Conservation (phyloP, 2,888 invertebrate species). For the Caenorhabditis sp. region DNA sequence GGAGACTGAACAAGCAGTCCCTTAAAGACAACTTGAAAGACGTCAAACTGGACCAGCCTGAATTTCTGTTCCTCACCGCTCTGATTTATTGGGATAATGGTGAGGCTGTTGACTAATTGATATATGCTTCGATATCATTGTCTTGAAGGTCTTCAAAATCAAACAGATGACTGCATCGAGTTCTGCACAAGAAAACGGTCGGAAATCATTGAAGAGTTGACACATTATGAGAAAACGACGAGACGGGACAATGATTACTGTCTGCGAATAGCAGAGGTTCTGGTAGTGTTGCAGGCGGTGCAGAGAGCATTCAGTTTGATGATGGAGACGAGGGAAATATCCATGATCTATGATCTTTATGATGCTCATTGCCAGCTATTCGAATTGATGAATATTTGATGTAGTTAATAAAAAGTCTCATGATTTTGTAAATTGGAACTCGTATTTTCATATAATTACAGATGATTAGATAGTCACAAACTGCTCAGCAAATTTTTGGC, state of each 20-base stretch:
- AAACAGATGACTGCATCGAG: slow-evolving; percentile 36
- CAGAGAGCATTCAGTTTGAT: slow-evolving; percentile 18
- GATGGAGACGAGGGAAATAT: slow-evolving; percentile 28
- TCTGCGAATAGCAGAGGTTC: slow-evolving; percentile 20
- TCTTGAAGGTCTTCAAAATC: slow-evolving; percentile 30
- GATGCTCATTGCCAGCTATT: slow-evolving; percentile 32
- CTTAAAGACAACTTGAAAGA: slow-evolving; percentile 6
- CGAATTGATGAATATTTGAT: slow-evolving; percentile 3
- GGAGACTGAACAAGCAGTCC: neutral
- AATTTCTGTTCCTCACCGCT: slow-evolving; percentile 22
- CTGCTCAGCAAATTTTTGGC: too few species aligned
- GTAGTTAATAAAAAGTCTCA: neutral
- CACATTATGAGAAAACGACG: slow-evolving; percentile 11
- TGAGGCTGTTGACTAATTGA: neutral
- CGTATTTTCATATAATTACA: too few species aligned
- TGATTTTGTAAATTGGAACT: too few species aligned
- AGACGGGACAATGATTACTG: neutral
- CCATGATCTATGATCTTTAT: slow-evolving; percentile 40
- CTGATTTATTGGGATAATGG: slow-evolving; percentile 38
- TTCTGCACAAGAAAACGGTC: slow-evolving; percentile 12
- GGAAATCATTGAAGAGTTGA: slow-evolving; percentile 17
- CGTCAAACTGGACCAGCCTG: slow-evolving; percentile 7
- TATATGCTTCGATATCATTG: too few species aligned
- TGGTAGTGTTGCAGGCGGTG: slow-evolving; percentile 29
- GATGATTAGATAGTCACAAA: too few species aligned